phyloP scores from a whole-genome alignment of 1,140 invertebrate species.

The Argopecten irradians region DNA sequence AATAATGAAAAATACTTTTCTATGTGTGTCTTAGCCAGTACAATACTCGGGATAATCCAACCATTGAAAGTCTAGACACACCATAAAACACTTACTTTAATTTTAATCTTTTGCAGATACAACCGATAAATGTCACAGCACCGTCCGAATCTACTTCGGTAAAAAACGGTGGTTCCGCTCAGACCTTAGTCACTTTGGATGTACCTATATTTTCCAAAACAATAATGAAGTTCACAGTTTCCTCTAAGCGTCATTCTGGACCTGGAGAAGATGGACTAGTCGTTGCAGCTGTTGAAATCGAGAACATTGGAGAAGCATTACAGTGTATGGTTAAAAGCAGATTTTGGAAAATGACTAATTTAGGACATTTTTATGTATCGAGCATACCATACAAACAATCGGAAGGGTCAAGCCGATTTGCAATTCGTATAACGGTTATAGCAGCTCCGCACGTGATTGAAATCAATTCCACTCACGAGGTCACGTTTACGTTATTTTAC shows the following conservation, averaged over 20 bases:
- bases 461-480: not conserved
- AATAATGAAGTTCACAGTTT: not conserved
- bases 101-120: not conserved
- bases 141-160: not conserved
- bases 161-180: not conserved
- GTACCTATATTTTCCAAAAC: not conserved
- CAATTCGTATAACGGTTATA: not conserved
- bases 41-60: not conserved
- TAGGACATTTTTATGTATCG: not conserved
- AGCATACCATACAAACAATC: not conserved
- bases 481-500: not conserved
- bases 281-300: not conserved
- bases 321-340: no score
- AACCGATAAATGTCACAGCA: not conserved
- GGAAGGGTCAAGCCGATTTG: not conserved
- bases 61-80: not conserved
- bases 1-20: not conserved
- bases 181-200: not conserved
- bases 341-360: not conserved
- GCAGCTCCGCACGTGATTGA: not conserved
- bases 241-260: not conserved
- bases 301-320: no score
- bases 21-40: not conserved
- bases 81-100: not conserved
- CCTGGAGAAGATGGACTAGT: not conserved